Percentiles rank a stretch among this genome's conserved stretches.
phyloP scores from a whole-genome alignment of 1,140 invertebrate species.

The Drosophila melanogaster region DNA sequence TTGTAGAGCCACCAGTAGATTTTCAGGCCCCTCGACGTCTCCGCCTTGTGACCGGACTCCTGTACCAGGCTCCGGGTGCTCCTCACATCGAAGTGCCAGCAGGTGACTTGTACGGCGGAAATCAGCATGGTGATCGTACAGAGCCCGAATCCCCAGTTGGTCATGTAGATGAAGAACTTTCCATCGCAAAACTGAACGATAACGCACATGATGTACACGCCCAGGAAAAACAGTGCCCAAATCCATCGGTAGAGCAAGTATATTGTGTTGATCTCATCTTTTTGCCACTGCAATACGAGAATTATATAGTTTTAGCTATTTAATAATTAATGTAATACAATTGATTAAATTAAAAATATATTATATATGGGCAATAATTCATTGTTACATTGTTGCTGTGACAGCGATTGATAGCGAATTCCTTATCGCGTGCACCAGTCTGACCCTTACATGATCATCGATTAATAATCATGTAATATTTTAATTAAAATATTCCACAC shows the following conservation, averaged over 20 bases:
- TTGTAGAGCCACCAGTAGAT: slow-evolving; percentile 87
- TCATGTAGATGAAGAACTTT: slow-evolving; percentile 88
- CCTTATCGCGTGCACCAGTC: slow-evolving; percentile 11
- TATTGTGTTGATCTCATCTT: slow-evolving; percentile 68
- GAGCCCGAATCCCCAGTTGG: slow-evolving; percentile 89
- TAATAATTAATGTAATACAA: not conserved
- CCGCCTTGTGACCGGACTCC: slow-evolving; percentile 58
- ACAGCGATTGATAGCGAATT: not conserved
- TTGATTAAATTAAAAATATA: not conserved
- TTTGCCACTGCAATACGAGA: slow-evolving; percentile 85
- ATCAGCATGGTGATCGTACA: slow-evolving; percentile 82
- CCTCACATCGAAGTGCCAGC: slow-evolving; percentile 71
- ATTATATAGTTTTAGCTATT: not conserved
- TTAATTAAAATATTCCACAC: slow-evolving; percentile 39
- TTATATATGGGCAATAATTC: no score
- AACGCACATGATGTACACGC: slow-evolving; percentile 85
- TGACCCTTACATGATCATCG: slow-evolving; percentile 4
- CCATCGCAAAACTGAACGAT: slow-evolving; percentile 84
- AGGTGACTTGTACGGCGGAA: slow-evolving; percentile 71
- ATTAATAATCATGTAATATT: not conserved
- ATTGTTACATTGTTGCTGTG: slow-evolving; percentile 14
- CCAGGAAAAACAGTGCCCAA: slow-evolving; percentile 85
- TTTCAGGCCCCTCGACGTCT: slow-evolving; percentile 58
- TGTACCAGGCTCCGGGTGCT: slow-evolving; percentile 57
- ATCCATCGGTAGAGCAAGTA: slow-evolving; percentile 87